Evolutionary conservation across 2,888 invertebrate genomes (phyloP).

Genomic region (Mellilla xanthometata): DNA sequence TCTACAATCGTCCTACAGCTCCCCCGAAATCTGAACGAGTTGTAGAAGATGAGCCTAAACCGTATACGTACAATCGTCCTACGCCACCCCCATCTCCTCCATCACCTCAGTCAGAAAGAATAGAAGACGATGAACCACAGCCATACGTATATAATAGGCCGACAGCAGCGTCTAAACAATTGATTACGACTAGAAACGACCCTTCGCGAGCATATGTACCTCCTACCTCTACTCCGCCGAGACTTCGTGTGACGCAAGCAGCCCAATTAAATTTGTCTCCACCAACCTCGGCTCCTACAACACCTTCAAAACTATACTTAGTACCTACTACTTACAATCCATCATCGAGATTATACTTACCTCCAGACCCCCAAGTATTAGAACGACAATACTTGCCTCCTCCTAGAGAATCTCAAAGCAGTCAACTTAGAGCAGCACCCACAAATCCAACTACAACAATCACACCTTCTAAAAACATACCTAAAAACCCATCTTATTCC

Average conservation of each 20-base stretch:
- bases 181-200: slow-evolving; percentile 38
- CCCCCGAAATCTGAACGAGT: slow-evolving; percentile 27
- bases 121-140: slow-evolving; percentile 23
- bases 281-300: slow-evolving; percentile 45
- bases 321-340: slow-evolving; percentile 62
- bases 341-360: slow-evolving; percentile 53
- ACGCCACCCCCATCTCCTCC: slow-evolving; percentile 27
- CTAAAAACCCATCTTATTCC: slow-evolving; percentile 17
- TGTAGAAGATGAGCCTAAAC: slow-evolving; percentile 26
- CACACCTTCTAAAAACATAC: slow-evolving; percentile 4
- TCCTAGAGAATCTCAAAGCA: slow-evolving; percentile 42
- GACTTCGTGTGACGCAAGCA: slow-evolving; percentile 38
- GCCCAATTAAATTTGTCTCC: slow-evolving; percentile 44
- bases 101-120: slow-evolving; percentile 16
- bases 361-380: slow-evolving; percentile 45
- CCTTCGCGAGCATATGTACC: slow-evolving; percentile 39
- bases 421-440: slow-evolving; percentile 23
- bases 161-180: slow-evolving; percentile 43
- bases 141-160: slow-evolving; percentile 46
- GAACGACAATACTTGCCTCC: slow-evolving; percentile 59
- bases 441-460: slow-evolving; percentile 17
- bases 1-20: slow-evolving; percentile 39
- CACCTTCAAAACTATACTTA: slow-evolving; percentile 51
- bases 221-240: slow-evolving; percentile 39
- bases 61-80: slow-evolving; percentile 41